Evolutionary conservation across 2,797 vertebrate genomes (phyloP), one percentile per base, ranked within the genome.

Genomic region (Tamandua tetradactyla): DNA sequence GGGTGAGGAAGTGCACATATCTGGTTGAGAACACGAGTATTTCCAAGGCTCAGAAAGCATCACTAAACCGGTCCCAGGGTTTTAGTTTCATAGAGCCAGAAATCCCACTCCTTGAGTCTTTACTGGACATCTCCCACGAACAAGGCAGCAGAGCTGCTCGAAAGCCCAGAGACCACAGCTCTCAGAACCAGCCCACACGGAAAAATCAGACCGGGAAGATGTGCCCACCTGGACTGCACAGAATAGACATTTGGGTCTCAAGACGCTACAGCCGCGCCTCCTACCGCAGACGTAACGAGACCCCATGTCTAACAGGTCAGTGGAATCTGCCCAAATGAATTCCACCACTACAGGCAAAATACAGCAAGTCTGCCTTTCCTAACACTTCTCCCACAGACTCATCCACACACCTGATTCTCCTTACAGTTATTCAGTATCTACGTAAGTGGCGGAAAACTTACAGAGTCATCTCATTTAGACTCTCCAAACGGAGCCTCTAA

Each of bases 311-410:
- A 40, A 23, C 25, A 69, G 44, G 32, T 3, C n/a, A 44, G 3
- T 13, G 37, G 37, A 18, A 42, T 22, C 35, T 59, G 44, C 15
- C 49, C 32, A 30, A 57, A 10, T 7, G 49, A 57, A 86, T 10
- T 80, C 72, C 30, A 13, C 0, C 1, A 64, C 23, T 11, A 17
- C 0, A 0, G 64, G 4, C 5, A 18, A 32, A 25, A 40, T 0
- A 23, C 12, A 25, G 52, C 15, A 4, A 27, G 8, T 35, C 30
- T 17, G 32, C 35, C 75, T n/a, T 76, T 10, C 40, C 59, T 75
- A 55, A 66, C 49, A 7, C 37, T 14, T 17, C 32, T 37, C 30
- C 40, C 8, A 0, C 23, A 37, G 32, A 44, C 37, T 35, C 9
- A 84, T 37, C 59, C 42, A 23, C 68, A 30, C 11, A 5, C 18